These are phyloP conservation scores for Dipodomys stephensi DNA, from an alignment of 2,113 vertebrate genomes.

Conservation along the genomic window DNA sequence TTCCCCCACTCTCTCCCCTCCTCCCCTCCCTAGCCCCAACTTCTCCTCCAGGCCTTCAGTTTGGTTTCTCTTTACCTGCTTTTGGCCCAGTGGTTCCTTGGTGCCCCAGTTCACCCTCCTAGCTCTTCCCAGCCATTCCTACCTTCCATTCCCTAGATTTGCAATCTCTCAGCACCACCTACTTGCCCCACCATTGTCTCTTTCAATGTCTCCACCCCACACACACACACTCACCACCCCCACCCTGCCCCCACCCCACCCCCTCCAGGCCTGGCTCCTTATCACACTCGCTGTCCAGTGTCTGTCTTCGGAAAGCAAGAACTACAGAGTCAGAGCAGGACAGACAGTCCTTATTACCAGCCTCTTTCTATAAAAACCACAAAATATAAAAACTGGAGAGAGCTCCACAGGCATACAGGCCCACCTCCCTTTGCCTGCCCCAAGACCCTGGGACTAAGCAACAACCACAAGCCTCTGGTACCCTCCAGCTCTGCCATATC, in stretches of 20 bases:
- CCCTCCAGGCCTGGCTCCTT: neutral
- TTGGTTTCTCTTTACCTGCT: neutral
- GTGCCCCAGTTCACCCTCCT: too few relatives aligned
- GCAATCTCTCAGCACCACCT: conserved; percentile 58
- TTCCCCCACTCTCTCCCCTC: too few relatives aligned
- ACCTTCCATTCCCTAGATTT: neutral
- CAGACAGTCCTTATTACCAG: neutral
- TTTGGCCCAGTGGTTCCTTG: neutral
- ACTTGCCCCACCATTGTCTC: conserved; percentile 40
- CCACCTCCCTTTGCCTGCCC: neutral
- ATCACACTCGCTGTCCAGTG: neutral
- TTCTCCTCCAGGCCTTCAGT: too few relatives aligned
- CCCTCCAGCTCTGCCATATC: neutral
- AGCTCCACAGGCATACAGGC: neutral
- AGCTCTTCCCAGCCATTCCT: neutral
- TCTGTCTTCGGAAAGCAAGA: conserved; percentile 29
- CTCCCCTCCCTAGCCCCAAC: too few relatives aligned
- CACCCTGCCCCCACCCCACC: too few relatives aligned
- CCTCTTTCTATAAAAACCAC: conserved; percentile 10
- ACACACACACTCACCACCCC: too few relatives aligned
- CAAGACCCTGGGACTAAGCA: neutral
- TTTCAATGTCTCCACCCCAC: neutral
- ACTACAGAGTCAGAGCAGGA: neutral
- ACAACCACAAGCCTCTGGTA: neutral
- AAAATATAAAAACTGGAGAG: neutral